A percentile compares a stretch with the other conserved stretches of the same genome.
phyloP scores from a whole-genome alignment of 2,888 invertebrate genomes.

The Oscheius sp. region DNA sequence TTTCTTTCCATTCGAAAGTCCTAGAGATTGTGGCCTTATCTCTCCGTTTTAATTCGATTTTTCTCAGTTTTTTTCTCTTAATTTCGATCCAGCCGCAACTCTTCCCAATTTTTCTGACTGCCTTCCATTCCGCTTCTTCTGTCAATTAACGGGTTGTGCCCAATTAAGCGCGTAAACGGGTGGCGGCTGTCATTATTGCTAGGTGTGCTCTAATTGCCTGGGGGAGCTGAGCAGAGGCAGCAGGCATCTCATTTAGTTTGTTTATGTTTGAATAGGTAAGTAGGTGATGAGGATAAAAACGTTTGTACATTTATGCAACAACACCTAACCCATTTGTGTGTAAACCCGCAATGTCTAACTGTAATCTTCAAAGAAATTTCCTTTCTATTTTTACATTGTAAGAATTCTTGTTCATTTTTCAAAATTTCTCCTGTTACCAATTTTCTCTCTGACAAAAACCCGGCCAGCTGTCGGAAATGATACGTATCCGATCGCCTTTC shows the following conservation, averaged over 20 bases:
- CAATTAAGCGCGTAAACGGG: conserved; percentile 28
- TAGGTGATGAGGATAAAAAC: no score
- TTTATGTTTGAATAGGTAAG: no score
- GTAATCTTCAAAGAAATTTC: not conserved
- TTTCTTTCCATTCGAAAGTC: no score
- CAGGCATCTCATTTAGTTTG: no score
- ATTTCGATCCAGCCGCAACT: not conserved
- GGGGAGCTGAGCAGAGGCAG: no score
- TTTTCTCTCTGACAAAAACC: no score
- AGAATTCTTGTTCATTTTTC: not conserved
- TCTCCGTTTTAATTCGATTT: no score
- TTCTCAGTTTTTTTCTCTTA: no score
- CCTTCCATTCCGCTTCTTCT: not conserved
- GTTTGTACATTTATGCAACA: no score
- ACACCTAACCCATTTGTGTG: no score
- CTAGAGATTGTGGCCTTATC: no score
- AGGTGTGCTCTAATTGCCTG: conserved; percentile 22
- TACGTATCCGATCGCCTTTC: not conserved
- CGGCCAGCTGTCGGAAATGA: conserved; percentile 14
- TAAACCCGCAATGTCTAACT: not conserved
- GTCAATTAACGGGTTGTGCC: conserved; percentile 9
- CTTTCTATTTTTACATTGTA: not conserved
- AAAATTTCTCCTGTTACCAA: no score
- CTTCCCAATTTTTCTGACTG: not conserved
- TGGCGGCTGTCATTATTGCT: conserved; percentile 23